Evolutionary conservation across 2,797 vertebrate genomes (phyloP).

Genomic region (Lemur catta): DNA sequence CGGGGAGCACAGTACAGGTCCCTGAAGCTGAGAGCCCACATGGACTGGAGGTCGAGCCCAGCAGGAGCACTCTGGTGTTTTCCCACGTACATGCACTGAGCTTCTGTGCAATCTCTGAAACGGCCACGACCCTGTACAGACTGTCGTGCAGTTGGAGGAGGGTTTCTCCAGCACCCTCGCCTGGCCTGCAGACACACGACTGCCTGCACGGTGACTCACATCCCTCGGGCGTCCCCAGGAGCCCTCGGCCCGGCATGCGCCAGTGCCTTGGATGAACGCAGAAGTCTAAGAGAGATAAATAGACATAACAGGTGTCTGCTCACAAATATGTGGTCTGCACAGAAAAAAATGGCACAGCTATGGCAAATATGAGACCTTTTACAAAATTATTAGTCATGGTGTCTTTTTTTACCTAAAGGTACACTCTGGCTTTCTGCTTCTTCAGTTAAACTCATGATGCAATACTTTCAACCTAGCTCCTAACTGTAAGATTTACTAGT

Average conservation of each 20-base stretch:
- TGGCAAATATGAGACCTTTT: accelerated
- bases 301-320: background rate
- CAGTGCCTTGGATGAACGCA: background rate
- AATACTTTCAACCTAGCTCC: background rate
- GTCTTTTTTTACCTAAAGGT: background rate
- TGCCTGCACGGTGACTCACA: accelerated
- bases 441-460: accelerated
- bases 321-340: accelerated
- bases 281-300: accelerated
- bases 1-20: accelerated
- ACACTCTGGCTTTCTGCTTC: too few species aligned
- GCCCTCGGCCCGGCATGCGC: too few species aligned
- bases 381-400: accelerated
- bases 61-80: background rate
- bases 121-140: accelerated
- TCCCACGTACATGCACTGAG: accelerated
- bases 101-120: background rate
- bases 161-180: accelerated
- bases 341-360: accelerated
- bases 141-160: accelerated
- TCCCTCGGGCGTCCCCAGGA: accelerated
- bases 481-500: accelerated
- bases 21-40: accelerated
- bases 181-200: accelerated
- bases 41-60: accelerated